Evolutionary conservation across 2,113 vertebrate species (phyloP).

Genomic region (Promerops cafer): DNA sequence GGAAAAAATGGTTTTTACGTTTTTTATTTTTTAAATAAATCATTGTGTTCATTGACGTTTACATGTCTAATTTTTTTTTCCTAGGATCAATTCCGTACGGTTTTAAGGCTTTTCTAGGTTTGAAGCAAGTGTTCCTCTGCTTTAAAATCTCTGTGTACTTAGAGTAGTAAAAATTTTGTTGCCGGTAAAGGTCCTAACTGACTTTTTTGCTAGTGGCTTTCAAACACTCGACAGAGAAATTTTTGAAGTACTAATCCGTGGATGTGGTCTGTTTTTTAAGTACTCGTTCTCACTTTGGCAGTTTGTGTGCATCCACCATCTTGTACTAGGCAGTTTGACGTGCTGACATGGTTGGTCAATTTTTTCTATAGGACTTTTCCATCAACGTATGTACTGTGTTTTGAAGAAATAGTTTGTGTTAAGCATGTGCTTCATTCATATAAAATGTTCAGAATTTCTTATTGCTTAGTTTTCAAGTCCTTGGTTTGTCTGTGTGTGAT

Average conservation of each 20-base stretch:
- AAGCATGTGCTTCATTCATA: constrained; percentile 77
- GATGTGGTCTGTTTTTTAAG: constrained; percentile 66
- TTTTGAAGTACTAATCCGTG: constrained; percentile 61
- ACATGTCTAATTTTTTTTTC: constrained; percentile 79
- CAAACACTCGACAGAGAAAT: constrained; percentile 48
- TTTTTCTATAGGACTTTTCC: constrained; percentile 68
- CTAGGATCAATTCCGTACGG: constrained; percentile 72
- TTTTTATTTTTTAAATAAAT: constrained; percentile 87
- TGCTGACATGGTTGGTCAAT: constrained; percentile 65
- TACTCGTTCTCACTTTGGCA: constrained; percentile 7
- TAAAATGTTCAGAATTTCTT: constrained; percentile 69
- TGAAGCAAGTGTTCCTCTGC: constrained; percentile 27
- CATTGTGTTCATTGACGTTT: constrained; percentile 80
- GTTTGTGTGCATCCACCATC: constrained; percentile 70
- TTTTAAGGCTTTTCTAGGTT: constrained; percentile 64
- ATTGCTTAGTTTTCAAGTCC: constrained; percentile 66
- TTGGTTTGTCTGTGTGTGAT: constrained; percentile 69
- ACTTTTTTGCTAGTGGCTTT: constrained; percentile 56
- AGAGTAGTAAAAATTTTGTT: constrained; percentile 50
- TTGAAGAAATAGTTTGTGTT: constrained; percentile 73
- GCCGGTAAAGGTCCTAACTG: constrained; percentile 46
- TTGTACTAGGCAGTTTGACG: constrained; percentile 64
- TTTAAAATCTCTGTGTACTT: constrained; percentile 46
- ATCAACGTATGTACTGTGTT: constrained; percentile 72
- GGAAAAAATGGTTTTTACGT: constrained; percentile 77